phyloP scores from a whole-genome alignment of 2,888 invertebrate genomes.

The Drosophila anomalata region DNA sequence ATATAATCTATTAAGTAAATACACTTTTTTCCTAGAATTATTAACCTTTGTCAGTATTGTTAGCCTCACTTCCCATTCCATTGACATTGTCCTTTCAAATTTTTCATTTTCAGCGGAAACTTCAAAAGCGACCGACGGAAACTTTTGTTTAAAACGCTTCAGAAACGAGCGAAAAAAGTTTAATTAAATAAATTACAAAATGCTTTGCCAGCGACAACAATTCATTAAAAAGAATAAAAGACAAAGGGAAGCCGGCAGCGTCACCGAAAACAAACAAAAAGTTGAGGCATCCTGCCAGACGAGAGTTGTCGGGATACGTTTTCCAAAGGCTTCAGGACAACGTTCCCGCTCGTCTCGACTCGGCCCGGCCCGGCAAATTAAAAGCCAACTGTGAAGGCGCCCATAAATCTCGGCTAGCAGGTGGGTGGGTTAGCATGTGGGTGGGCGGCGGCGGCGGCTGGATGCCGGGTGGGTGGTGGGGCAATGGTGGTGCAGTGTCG shows the following conservation, averaged over 20 bases:
- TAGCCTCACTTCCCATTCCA: constrained; percentile 15
- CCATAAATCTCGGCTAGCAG: constrained; percentile 76
- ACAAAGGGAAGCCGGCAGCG: constrained; percentile 41
- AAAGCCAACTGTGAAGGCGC: constrained; percentile 68
- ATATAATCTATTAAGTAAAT: not conserved
- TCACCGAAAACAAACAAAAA: constrained; percentile 54
- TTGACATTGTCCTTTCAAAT: constrained; percentile 50
- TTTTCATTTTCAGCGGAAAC: constrained; percentile 54
- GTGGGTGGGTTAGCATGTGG: constrained; percentile 9
- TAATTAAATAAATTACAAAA: constrained; percentile 80
- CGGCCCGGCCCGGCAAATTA: constrained; percentile 64
- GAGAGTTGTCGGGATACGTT: constrained; percentile 47
- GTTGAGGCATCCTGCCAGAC: constrained; percentile 59
- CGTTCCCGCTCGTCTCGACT: constrained; percentile 42
- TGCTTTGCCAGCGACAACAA: constrained; percentile 68
- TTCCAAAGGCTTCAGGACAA: constrained; percentile 63
- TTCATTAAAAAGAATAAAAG: constrained; percentile 40
- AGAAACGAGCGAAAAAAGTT: constrained; percentile 59
- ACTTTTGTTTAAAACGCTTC: constrained; percentile 56
- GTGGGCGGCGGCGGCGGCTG: constrained; percentile 3
- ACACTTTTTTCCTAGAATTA: not conserved
- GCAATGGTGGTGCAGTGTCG: constrained; percentile 4
- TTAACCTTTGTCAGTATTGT: constrained; percentile 5
- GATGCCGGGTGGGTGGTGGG: constrained; percentile 6
- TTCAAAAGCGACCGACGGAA: constrained; percentile 56